Evolutionary conservation across 2,797 vertebrate species (phyloP), one percentile per base, ranked within the genome.

Genomic region (Bucorvus abyssinicus): DNA sequence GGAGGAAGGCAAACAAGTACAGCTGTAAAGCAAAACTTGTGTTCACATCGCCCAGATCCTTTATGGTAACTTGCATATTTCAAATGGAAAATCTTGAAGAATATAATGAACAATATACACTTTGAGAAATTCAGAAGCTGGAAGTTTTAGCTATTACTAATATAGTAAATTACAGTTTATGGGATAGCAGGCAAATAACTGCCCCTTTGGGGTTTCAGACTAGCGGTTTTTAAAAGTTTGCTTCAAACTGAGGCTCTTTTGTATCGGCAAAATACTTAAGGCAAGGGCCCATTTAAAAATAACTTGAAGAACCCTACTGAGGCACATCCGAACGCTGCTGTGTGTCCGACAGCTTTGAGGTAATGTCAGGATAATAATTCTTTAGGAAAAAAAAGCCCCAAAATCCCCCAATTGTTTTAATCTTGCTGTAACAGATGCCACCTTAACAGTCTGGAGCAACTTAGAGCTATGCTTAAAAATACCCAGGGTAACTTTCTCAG

Each of bases 121-220:
- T 83, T 87, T 61, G 49, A 93, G 84, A 89, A 70, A 90, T 60
- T 74, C 79, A 87, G 82, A 88, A 93, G 79, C 67, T 90, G 89
- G n/a, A 91, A 56, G 40, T 60, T 95, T 96, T 53, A 90, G 80
- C 57, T 89, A 60, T 87, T 95, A 67, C 80, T 93, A 96, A 94
- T 80, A 93, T 71, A 94, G 95, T 79, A 95, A 94, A 95, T 96
- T 94, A 84, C 77, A 94, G 77, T 90, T 91, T 89, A 70, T 6
- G 2, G 75, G 87, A 78, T 91, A 85, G 42, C 49, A 78, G 88
- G 74, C 74, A 95, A 94, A 90, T 93, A 93, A 92, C 67, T 85
- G 78, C 68, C 74, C 38, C 55, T 94, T 92, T 78, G 84, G 90
- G 91, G 75, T 94, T 96, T 83, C 77, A 89, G 70, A 74, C 77